Conservation (phyloP, 2,797 vertebrate genomes). For the Syndactyla subalaris region DNA sequence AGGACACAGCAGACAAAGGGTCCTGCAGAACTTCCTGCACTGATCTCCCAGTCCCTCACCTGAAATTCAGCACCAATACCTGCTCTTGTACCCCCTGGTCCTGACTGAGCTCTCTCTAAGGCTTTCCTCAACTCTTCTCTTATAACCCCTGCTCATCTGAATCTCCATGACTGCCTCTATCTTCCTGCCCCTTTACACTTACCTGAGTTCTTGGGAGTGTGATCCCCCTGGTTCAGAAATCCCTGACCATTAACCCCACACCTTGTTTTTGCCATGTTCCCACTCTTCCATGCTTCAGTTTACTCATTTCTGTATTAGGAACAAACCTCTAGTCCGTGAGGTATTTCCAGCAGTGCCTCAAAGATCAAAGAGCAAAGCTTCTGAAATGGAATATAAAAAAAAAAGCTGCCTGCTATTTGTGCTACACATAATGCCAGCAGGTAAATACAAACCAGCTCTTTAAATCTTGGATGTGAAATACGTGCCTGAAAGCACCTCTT, state of each 20-base stretch:
- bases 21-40: slow-evolving; percentile 81
- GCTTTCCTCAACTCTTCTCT: neutral
- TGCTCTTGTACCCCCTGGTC: neutral
- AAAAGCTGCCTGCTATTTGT: neutral
- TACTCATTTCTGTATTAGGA: neutral
- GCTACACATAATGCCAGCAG: neutral
- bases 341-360: neutral
- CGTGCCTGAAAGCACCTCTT: neutral
- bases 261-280: neutral
- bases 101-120: neutral
- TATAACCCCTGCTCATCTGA: neutral
- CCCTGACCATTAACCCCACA: neutral
- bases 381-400: neutral
- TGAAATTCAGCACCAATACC: slow-evolving; percentile 48
- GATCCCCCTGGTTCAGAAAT: neutral
- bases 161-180: neutral
- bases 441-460: neutral
- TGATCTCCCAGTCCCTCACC: slow-evolving; percentile 87
- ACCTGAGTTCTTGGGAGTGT: neutral
- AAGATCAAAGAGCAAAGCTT: neutral
- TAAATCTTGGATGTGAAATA: neutral
- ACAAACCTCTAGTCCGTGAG: neutral
- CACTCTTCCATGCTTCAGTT: neutral
- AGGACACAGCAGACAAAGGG: slow-evolving; percentile 83
- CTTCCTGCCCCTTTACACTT: neutral